phyloP scores from a whole-genome alignment of 2,888 invertebrate genomes.

The Eupeodes luniger region DNA sequence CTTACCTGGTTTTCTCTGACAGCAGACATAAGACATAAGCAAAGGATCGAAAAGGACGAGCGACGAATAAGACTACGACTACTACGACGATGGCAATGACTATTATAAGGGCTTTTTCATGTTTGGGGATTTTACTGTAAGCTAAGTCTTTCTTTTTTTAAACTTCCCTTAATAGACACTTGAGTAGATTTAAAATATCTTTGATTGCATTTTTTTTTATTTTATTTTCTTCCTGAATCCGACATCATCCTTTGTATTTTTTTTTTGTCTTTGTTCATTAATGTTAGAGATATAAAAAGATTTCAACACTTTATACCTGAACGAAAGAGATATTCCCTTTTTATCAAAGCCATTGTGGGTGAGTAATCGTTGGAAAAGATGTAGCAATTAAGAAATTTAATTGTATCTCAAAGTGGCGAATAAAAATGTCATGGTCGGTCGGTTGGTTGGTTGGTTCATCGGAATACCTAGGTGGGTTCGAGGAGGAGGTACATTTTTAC shows the following conservation, averaged over 20 bases:
- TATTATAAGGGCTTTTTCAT: constrained; percentile 14
- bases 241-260: not conserved
- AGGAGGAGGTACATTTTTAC: not conserved
- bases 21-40: constrained; percentile 16
- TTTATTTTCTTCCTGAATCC: constrained; percentile 9
- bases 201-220: constrained; percentile 50
- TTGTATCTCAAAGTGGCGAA: constrained; percentile 47
- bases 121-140: constrained; percentile 36
- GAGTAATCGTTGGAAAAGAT: constrained; percentile 66
- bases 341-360: constrained; percentile 56
- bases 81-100: constrained; percentile 1
- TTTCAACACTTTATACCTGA: constrained; percentile 30
- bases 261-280: constrained; percentile 46
- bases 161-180: constrained; percentile 47
- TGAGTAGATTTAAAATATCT: constrained; percentile 60
- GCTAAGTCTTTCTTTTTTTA: constrained; percentile 16
- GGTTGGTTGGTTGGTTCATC: not conserved
- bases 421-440: constrained; percentile 38
- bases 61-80: not conserved
- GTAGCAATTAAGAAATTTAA: constrained; percentile 66
- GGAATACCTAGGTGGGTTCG: not conserved
- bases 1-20: too few species aligned
- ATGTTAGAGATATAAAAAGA: constrained; percentile 21
- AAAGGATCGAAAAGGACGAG: constrained; percentile 40
- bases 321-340: constrained; percentile 40